Conservation (phyloP, 2,113 vertebrate species). For the Ceuthmochares aereus region DNA sequence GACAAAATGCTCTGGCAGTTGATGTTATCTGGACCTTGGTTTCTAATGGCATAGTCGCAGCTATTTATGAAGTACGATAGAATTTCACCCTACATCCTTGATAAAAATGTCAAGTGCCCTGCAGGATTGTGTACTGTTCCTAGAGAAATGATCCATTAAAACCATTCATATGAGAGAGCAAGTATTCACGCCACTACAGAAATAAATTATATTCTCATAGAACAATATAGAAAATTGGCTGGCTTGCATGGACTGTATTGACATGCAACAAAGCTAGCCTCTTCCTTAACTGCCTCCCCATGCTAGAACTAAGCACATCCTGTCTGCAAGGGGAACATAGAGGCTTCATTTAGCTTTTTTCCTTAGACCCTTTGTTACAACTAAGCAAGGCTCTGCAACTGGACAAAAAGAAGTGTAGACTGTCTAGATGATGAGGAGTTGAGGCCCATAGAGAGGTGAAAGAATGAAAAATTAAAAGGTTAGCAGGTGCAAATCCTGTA, state of each 20-base stretch:
- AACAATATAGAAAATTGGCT: not conserved
- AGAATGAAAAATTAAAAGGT: not conserved
- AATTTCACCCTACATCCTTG: slow-evolving; percentile 20
- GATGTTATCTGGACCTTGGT: not conserved
- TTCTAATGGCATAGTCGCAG: not conserved
- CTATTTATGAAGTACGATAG: not conserved
- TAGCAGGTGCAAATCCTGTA: not conserved
- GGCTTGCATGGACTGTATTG: not conserved
- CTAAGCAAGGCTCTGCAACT: not conserved
- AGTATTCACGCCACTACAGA: slow-evolving; percentile 22
- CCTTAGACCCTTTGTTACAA: not conserved
- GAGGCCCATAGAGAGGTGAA: accelerated
- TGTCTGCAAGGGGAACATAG: not conserved
- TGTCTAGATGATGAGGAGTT: not conserved
- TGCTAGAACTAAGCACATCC: not conserved
- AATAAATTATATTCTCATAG: not conserved
- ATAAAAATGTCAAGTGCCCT: slow-evolving; percentile 50
- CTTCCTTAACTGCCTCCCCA: not conserved
- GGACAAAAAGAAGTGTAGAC: not conserved
- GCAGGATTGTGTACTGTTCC: not conserved
- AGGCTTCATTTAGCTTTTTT: not conserved
- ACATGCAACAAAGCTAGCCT: not conserved
- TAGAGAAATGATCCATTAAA: slow-evolving; percentile 50
- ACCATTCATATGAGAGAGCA: not conserved
- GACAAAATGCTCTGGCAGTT: not conserved